Evolutionary conservation across 1,140 invertebrate species (phyloP), one percentile per base, ranked within the genome.

Genomic region (Potamilus streckersoni): DNA sequence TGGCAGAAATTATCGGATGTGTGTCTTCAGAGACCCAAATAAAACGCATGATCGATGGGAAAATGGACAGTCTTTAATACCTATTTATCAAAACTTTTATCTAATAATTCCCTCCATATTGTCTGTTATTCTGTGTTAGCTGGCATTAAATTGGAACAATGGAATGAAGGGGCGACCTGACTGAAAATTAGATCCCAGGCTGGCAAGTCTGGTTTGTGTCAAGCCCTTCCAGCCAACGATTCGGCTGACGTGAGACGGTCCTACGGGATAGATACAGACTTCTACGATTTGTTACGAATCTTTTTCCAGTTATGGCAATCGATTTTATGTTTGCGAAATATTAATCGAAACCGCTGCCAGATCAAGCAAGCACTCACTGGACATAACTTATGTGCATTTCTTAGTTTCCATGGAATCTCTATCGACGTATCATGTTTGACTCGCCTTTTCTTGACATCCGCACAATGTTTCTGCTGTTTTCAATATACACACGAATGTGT

Each of bases 111-210:
- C 72, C 75, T 71, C 73, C 78, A 79, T 73, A 76, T 73, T 77
- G 77, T 80, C 78, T 80, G 78, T 80, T 80, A 74, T 64, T 73
- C 68, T 79, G 74, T 69, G 78, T 83, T 79, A 75, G 78, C 77
- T 69, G 58, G 66, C 66, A 71, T 68, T 74, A 83, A 83, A 83
- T 83, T 83, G 73, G 75, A 69, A 78, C 78, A 83, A 83, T 83
- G 73, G 81, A 83, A 83, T 76, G 77, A 78, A 66, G 71, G 81
- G 81, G 76, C 79, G 78, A 78, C 81, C 75, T 69, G 38, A 57
- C 38, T 71, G 81, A 80, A 80, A 83, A 80, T 79, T 79, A 70
- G 78, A 78, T 76, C 78, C 70, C 72, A 23, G 60, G 65, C 68
- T 74, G 49, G 31, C 69, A 67, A 74, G 80, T 80, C 77, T 83